Percentiles rank a stretch among this genome's conserved stretches.
Evolutionary conservation across 2,797 vertebrate species (phyloP).

Genomic region (Cetoscarus ocellatus): DNA sequence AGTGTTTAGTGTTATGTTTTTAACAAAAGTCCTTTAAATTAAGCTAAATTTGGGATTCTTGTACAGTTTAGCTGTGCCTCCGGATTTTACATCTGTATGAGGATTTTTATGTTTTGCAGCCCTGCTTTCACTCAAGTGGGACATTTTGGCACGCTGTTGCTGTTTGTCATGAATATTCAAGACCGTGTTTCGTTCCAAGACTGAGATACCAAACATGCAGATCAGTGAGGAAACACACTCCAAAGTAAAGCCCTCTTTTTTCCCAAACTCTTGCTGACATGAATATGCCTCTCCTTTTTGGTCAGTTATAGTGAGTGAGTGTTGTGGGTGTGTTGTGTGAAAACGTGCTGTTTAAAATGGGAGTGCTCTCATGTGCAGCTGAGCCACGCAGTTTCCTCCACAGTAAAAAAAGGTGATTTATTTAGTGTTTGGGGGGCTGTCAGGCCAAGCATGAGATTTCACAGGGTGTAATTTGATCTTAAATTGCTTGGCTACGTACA

Average conservation of each 20-base stretch:
- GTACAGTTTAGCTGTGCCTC: slow-evolving; percentile 22
- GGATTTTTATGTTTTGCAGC: slow-evolving; percentile 21
- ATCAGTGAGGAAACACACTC: slow-evolving; percentile 29
- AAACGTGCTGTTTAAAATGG: slow-evolving; percentile 64
- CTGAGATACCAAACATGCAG: slow-evolving; percentile 46
- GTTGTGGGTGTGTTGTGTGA: slow-evolving; percentile 50
- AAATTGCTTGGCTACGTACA: slow-evolving; percentile 66
- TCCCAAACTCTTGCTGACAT: slow-evolving; percentile 36
- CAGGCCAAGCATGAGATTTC: slow-evolving; percentile 54
- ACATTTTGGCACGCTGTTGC: slow-evolving; percentile 49
- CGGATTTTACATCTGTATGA: slow-evolving; percentile 25
- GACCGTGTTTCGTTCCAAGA: slow-evolving; percentile 43
- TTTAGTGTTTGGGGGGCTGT: slow-evolving; percentile 65
- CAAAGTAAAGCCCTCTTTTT: slow-evolving; percentile 34
- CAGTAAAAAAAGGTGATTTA: slow-evolving; percentile 74
- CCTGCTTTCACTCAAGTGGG: slow-evolving; percentile 35
- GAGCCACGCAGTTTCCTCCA: slow-evolving; percentile 55
- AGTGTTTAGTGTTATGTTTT: neutral
- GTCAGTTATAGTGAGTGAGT: slow-evolving; percentile 27
- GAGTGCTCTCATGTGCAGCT: slow-evolving; percentile 58
- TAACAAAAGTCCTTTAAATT: slow-evolving; percentile 7
- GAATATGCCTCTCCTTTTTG: slow-evolving; percentile 39
- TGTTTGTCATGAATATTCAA: slow-evolving; percentile 72
- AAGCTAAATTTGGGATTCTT: slow-evolving; percentile 23
- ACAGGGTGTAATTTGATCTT: slow-evolving; percentile 70